Percentiles rank a stretch among this genome's conserved stretches.
These are phyloP conservation scores for Cyprinus carpio DNA, from an alignment of 2,113 vertebrate species.

Conservation along the genomic window DNA sequence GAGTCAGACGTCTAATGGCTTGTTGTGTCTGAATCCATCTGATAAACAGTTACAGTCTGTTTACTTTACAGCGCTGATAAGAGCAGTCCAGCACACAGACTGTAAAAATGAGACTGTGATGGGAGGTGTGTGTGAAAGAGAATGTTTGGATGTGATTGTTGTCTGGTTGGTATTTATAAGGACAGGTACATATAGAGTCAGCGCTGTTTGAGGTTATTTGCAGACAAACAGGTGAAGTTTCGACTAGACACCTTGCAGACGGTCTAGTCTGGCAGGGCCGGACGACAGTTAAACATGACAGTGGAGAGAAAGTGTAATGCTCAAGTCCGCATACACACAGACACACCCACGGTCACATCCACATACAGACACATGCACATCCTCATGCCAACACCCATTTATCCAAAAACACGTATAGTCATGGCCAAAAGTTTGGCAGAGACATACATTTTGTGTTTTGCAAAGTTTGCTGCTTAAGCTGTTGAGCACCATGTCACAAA, in stretches of 20 bases:
- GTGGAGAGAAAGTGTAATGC: conserved; percentile 25
- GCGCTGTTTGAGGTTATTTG: conserved; percentile 16
- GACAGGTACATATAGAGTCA: conserved; percentile 39
- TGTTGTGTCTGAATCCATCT: conserved; percentile 30
- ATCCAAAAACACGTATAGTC: not conserved
- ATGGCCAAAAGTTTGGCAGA: too few species aligned
- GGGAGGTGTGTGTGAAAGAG: not conserved
- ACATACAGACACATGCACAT: conserved; percentile 6
- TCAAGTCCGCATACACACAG: not conserved
- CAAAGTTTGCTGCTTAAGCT: too few species aligned
- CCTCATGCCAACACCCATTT: not conserved
- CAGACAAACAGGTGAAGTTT: conserved; percentile 49
- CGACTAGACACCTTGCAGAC: conserved; percentile 38
- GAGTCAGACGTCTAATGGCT: conserved; percentile 36
- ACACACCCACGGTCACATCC: conserved; percentile 8
- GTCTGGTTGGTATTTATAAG: conserved; percentile 29
- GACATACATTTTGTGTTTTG: too few species aligned
- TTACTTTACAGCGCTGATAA: conserved; percentile 37
- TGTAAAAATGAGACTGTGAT: not conserved
- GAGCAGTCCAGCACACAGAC: conserved; percentile 14
- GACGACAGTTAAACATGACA: conserved; percentile 9
- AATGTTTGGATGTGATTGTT: conserved; percentile 20
- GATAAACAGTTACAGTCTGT: conserved; percentile 49
- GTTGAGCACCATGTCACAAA: too few species aligned
- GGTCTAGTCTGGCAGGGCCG: conserved; percentile 41